These are phyloP conservation scores for Oncorhynchus kisutch DNA, from an alignment of 2,113 vertebrate genomes.

Conservation along the genomic window DNA sequence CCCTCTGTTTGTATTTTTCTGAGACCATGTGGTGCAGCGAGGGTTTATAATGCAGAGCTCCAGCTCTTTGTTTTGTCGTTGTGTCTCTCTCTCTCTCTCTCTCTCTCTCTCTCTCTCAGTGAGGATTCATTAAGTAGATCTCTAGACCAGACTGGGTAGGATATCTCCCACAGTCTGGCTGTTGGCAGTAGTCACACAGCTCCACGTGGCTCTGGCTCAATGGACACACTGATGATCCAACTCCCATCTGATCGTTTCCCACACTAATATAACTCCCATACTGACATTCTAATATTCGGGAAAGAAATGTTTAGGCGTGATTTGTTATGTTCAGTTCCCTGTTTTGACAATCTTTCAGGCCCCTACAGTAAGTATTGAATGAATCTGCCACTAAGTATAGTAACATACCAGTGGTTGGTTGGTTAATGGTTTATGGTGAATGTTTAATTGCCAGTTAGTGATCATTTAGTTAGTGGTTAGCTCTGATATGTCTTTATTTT, in stretches of 20 bases:
- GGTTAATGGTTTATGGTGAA: too few relatives aligned
- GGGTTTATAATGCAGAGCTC: background rate
- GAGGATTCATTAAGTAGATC: background rate
- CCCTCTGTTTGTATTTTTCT: background rate
- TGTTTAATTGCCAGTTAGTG: too few relatives aligned
- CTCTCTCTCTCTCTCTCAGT: background rate
- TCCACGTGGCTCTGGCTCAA: background rate
- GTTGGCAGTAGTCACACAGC: background rate
- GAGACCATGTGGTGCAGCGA: background rate
- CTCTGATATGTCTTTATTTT: too few relatives aligned
- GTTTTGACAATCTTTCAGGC: too few relatives aligned
- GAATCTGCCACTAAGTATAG: too few relatives aligned
- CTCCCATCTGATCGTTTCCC: background rate
- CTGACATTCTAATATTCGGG: background rate
- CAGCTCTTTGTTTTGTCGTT: too few relatives aligned
- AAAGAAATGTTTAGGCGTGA: too few relatives aligned
- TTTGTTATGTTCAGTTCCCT: too few relatives aligned
- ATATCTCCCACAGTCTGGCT: background rate
- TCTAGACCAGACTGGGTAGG: background rate
- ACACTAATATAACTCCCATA: background rate
- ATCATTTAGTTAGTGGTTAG: too few relatives aligned
- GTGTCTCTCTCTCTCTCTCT: too few relatives aligned
- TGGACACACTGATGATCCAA: background rate
- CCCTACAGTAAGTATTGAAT: too few relatives aligned
- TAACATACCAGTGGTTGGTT: too few relatives aligned